These are phyloP conservation scores for Tapera naevia DNA, from an alignment of 2,797 vertebrate genomes.

Conservation along the genomic window DNA sequence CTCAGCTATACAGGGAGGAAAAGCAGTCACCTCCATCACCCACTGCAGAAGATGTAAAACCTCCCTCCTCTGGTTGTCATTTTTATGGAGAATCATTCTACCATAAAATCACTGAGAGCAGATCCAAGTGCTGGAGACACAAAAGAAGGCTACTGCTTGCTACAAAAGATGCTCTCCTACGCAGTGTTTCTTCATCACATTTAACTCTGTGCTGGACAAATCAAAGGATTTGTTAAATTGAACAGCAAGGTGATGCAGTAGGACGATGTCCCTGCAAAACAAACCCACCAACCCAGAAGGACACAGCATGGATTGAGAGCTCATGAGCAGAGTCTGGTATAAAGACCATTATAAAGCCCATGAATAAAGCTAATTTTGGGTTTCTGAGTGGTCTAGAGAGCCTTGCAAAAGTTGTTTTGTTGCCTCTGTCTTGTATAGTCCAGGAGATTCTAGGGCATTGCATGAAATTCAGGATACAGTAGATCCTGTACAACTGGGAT, in stretches of 20 bases:
- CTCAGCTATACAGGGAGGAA: not conserved
- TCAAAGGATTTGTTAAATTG: not conserved
- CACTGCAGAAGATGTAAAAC: not conserved
- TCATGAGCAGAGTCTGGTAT: not conserved
- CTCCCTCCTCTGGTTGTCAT: not conserved
- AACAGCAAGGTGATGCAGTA: not conserved
- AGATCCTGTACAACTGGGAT: not conserved
- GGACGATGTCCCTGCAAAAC: not conserved
- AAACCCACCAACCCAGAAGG: not conserved
- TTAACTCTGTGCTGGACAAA: not conserved
- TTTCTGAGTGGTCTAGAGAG: not conserved
- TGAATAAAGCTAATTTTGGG: not conserved
- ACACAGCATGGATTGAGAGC: not conserved
- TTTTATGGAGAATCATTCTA: not conserved
- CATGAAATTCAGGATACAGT: not conserved
- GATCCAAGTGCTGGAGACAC: not conserved
- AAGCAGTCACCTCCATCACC: not conserved
- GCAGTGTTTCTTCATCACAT: fast-evolving
- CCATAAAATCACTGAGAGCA: not conserved
- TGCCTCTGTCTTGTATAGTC: not conserved
- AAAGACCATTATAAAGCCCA: not conserved
- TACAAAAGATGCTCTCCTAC: not conserved
- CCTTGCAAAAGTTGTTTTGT: not conserved
- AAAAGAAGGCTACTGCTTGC: not conserved
- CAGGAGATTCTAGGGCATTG: not conserved